Percentiles rank a stretch among this genome's conserved stretches.
Evolutionary conservation across 2,888 invertebrate species (phyloP).

Genomic region (Coleophora flavipennella): DNA sequence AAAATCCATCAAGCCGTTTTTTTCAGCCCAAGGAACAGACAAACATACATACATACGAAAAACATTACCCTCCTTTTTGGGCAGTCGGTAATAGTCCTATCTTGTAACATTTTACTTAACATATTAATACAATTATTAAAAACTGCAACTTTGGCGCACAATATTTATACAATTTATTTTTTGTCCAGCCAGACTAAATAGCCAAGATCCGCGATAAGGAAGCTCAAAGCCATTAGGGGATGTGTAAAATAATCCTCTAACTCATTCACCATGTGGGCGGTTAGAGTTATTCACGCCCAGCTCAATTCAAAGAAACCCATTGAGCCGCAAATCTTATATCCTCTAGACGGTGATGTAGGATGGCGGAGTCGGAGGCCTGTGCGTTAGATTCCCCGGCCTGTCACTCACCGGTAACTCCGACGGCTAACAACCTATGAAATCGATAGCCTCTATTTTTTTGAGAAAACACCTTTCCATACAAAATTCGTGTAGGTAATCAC

Average conservation of each 20-base stretch:
- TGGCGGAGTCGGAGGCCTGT: conserved; percentile 19
- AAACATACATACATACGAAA: too few relatives aligned
- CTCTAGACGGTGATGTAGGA: conserved; percentile 35
- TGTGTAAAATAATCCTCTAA: conserved; percentile 24
- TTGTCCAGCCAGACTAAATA: too few relatives aligned
- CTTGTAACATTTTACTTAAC: too few relatives aligned
- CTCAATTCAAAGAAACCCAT: conserved; percentile 38
- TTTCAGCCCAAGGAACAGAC: too few relatives aligned
- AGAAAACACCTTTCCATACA: too few relatives aligned
- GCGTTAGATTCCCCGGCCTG: conserved; percentile 40
- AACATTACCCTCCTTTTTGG: too few relatives aligned
- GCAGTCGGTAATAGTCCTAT: too few relatives aligned
- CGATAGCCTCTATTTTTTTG: conserved; percentile 32
- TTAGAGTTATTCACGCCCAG: conserved; percentile 32
- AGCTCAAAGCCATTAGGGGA: conserved; percentile 19
- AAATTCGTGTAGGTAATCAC: too few relatives aligned
- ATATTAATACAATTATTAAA: too few relatives aligned
- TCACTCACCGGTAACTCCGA: conserved; percentile 52
- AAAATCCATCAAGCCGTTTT: too few relatives aligned
- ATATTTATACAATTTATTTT: too few relatives aligned
- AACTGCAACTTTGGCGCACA: too few relatives aligned
- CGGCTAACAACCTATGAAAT: conserved; percentile 40
- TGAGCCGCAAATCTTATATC: conserved; percentile 38
- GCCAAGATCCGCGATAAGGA: conserved; percentile 10
- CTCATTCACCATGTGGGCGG: conserved; percentile 30